Conservation (phyloP, 2,797 vertebrate species). For the Morelia viridis region DNA sequence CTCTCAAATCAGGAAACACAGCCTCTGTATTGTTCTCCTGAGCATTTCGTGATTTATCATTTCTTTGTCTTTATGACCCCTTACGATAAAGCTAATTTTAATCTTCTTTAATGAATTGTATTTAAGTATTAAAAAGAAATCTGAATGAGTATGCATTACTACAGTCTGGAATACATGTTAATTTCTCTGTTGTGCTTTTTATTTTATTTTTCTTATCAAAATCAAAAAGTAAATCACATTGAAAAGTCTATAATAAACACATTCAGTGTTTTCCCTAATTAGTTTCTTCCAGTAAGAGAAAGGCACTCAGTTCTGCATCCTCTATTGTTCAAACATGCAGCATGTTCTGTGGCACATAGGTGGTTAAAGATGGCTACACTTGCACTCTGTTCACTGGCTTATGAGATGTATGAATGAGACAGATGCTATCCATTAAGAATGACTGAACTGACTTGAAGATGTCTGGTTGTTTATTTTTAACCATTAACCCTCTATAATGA, state of each 20-base stretch:
- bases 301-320: constrained; percentile 15
- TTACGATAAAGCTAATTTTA: not conserved
- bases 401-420: not conserved
- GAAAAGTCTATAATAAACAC: constrained; percentile 25
- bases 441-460: not conserved
- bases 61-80: not conserved
- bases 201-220: not conserved
- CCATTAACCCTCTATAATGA: not conserved
- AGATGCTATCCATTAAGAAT: not conserved
- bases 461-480: constrained; percentile 6
- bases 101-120: not conserved
- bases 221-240: not conserved
- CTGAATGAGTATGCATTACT: not conserved
- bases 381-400: not conserved
- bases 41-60: not conserved
- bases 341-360: not conserved
- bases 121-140: not conserved
- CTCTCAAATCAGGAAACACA: not conserved
- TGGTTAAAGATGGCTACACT: not conserved
- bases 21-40: not conserved
- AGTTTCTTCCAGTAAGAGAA: constrained; percentile 50
- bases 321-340: not conserved
- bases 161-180: not conserved
- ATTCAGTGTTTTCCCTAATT: constrained; percentile 26
- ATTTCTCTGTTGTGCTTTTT: constrained; percentile 3